These are phyloP conservation scores for Troilus luridus DNA, from an alignment of 2,888 invertebrate species.

Conservation along the genomic window DNA sequence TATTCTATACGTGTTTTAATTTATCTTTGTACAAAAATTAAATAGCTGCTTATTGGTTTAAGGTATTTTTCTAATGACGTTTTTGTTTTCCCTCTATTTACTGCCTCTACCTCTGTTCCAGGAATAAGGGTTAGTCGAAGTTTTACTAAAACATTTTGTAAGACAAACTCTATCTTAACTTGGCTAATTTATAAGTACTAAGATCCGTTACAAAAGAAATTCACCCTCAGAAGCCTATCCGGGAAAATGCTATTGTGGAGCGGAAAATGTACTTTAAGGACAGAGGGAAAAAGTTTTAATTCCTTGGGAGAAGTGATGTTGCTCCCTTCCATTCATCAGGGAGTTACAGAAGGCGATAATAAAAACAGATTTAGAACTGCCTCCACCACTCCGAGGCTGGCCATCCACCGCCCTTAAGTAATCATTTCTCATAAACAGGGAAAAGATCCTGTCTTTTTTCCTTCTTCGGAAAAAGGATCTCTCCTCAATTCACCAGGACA, in stretches of 20 bases:
- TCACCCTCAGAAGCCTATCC: neutral
- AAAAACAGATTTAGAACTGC: neutral
- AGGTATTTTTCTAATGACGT: no score
- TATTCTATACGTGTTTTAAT: no score
- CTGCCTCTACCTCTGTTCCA: no score
- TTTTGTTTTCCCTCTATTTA: no score
- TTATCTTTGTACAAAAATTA: no score
- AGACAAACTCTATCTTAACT: neutral
- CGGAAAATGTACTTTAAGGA: neutral
- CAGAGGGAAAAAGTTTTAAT: conserved; percentile 4
- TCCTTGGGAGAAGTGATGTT: neutral
- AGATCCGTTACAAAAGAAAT: neutral
- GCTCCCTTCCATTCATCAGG: neutral
- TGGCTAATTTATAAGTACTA: neutral
- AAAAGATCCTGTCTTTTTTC: neutral
- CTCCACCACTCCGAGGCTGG: neutral
- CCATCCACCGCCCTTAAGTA: neutral
- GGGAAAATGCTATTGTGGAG: neutral
- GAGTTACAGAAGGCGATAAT: conserved; percentile 28
- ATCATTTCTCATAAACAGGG: conserved; percentile 16
- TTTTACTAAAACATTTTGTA: neutral
- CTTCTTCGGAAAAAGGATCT: neutral
- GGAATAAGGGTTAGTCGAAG: no score
- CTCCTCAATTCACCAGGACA: neutral
- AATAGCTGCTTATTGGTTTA: no score